Evolutionary conservation across 2,888 invertebrate species (phyloP), one percentile per base, ranked within the genome.

Genomic region (Dugesia japonica): DNA sequence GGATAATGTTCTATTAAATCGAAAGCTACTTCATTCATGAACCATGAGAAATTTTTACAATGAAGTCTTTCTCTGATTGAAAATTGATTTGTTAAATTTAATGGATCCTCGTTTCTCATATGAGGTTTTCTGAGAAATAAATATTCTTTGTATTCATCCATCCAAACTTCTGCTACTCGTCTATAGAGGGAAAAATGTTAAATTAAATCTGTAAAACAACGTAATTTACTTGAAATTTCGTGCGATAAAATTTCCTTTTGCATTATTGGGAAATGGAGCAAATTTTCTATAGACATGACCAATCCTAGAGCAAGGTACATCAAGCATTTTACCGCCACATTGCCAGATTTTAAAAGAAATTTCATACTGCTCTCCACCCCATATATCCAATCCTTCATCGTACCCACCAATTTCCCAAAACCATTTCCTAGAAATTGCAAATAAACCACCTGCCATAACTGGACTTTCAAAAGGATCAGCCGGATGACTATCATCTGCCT

Each of bases 361-460:
- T 82, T 95, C 95, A 82, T 94, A 95, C 84, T 95, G 95, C 84
- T 95, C 95, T 0, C 94, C 95, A 26, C 95, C 95, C 95, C 95
- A 95, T 80, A 95, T 94, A 81, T 94, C 92, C 0, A 85, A 81
- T 1, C 84, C 85, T 1, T 83, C 82, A 77, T 85, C 85, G 78
- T 85, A 85, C 0, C 95, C 95, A 0, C 93, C 95, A 56, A 95
- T 85, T 84, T 94, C 92, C 94, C 94, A 94, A 85, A 97, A 97
- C 87, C 91, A 97, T 79, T 89, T 88, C 0, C 89, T 86, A 77
- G 90, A 89, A 77, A 97, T 95, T 17, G 95, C 94, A 86, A 95
- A 95, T 79, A 95, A 85, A 0, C 95, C 95, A 15, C 95, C 95
- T 78, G 94, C 94, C 95, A 95, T 95, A 0, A 97, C 89, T 0